Percentiles rank a stretch among this genome's conserved stretches.
phyloP scores from a whole-genome alignment of 2,113 vertebrate species.

The Montifringilla adamsi region DNA sequence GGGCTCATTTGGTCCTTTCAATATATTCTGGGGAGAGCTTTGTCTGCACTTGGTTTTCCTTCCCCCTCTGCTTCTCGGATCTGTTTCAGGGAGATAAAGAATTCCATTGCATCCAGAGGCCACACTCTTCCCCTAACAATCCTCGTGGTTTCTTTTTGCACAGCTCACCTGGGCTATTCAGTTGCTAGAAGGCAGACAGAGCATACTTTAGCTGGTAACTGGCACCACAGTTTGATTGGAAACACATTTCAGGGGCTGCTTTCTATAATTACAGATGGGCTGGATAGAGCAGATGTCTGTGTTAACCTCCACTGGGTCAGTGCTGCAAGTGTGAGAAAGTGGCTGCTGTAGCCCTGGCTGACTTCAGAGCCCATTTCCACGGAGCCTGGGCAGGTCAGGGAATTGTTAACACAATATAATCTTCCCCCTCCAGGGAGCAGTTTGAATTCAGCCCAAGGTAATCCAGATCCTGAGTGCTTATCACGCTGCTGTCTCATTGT shows the following conservation, averaged over 20 bases:
- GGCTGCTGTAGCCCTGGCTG: neutral
- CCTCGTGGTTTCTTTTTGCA: neutral
- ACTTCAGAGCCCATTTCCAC: neutral
- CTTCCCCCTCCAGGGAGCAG: neutral
- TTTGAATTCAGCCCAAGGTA: neutral
- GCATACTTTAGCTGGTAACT: neutral
- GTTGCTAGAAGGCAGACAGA: neutral
- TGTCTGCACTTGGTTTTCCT: slow-evolving; percentile 27
- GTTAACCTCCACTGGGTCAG: neutral
- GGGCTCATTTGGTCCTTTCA: neutral
- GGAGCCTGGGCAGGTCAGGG: neutral
- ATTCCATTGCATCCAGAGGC: neutral
- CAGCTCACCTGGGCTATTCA: neutral
- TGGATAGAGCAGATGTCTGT: neutral
- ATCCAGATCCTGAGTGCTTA: neutral
- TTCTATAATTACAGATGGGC: slow-evolving; percentile 9
- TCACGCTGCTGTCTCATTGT: neutral
- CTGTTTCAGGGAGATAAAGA: slow-evolving; percentile 62
- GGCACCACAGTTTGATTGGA: neutral
- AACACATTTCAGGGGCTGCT: neutral
- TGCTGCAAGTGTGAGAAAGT: slow-evolving; percentile 46
- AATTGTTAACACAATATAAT: neutral
- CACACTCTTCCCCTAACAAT: neutral
- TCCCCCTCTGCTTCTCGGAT: neutral
- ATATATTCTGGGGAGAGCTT: neutral